These are phyloP conservation scores for Mungos mungo DNA, from an alignment of 2,113 vertebrate species.

Conservation along the genomic window DNA sequence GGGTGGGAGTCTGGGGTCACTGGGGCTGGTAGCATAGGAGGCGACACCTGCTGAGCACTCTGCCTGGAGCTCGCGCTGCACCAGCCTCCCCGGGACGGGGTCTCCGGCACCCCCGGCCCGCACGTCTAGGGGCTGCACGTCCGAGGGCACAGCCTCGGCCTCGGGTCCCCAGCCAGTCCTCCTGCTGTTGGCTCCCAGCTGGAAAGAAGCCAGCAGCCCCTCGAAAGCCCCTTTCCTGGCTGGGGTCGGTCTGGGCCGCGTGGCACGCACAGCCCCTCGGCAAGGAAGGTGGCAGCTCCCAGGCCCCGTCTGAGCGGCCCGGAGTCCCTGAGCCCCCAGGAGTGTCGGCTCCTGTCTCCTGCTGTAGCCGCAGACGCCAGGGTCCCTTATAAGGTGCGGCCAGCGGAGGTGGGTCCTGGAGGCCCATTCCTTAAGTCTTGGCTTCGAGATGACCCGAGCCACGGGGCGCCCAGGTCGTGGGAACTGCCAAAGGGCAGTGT, in stretches of 20 bases:
- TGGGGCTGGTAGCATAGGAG: neutral
- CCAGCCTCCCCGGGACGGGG: neutral
- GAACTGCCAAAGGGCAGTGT: slow-evolving; percentile 70
- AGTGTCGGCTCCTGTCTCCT: neutral
- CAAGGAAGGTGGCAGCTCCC: neutral
- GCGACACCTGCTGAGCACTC: neutral
- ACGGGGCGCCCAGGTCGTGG: slow-evolving; percentile 52
- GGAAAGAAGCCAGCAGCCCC: neutral
- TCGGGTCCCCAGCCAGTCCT: neutral
- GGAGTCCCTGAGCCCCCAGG: neutral
- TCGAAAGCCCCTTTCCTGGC: neutral
- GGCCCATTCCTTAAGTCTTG: slow-evolving; percentile 56
- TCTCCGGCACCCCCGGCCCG: neutral
- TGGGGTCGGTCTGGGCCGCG: neutral
- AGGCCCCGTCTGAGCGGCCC: neutral
- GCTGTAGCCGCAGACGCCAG: neutral
- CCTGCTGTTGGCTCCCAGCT: neutral
- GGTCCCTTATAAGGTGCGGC: slow-evolving; percentile 63
- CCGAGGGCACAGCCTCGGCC: neutral
- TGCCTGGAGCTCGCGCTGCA: neutral
- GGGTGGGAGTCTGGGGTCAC: neutral
- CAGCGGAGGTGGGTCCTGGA: slow-evolving; percentile 60
- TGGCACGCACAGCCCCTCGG: rapidly evolving
- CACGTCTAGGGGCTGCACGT: neutral
- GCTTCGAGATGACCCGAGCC: slow-evolving; percentile 25